These are phyloP conservation scores for Hippoglossus stenolepis DNA, from an alignment of 2,113 vertebrate species.

Conservation along the genomic window DNA sequence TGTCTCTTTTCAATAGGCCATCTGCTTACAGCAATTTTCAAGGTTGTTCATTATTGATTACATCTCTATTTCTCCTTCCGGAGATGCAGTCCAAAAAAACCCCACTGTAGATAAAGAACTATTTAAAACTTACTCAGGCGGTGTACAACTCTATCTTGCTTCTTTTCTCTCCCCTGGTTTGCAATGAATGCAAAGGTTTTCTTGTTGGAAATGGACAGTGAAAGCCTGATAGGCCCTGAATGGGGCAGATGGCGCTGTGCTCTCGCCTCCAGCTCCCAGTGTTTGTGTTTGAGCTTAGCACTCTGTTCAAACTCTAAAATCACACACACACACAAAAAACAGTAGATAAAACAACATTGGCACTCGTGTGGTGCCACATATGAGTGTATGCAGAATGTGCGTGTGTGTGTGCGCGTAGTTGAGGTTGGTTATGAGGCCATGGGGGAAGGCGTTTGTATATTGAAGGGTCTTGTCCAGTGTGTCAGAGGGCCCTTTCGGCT, in stretches of 20 bases:
- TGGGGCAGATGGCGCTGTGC: slow-evolving; percentile 73
- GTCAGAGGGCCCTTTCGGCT: slow-evolving; percentile 82
- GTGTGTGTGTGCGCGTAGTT: slow-evolving; percentile 15
- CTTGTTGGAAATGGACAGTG: slow-evolving; percentile 61
- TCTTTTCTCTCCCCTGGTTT: slow-evolving; percentile 57
- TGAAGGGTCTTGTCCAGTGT: slow-evolving; percentile 81
- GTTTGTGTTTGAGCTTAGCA: slow-evolving; percentile 85
- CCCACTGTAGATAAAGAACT: slow-evolving; percentile 72
- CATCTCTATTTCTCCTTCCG: slow-evolving; percentile 73
- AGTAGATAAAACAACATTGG: slow-evolving; percentile 79
- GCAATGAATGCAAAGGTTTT: slow-evolving; percentile 66
- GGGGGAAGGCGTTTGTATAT: slow-evolving; percentile 68
- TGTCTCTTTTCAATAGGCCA: slow-evolving; percentile 75
- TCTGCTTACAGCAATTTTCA: slow-evolving; percentile 82
- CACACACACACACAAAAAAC: slow-evolving; percentile 63
- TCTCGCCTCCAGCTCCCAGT: slow-evolving; percentile 65
- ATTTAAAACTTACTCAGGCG: slow-evolving; percentile 72
- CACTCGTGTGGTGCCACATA: slow-evolving; percentile 71
- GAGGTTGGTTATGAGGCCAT: slow-evolving; percentile 56
- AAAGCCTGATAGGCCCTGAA: slow-evolving; percentile 74
- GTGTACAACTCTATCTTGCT: slow-evolving; percentile 51
- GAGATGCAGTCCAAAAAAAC: slow-evolving; percentile 38
- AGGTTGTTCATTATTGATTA: slow-evolving; percentile 83
- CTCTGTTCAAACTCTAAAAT: slow-evolving; percentile 76
- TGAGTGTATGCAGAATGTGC: slow-evolving; percentile 40